Conservation (phyloP, 2,797 vertebrate genomes). For the Hyperoplus lanceolatus region DNA sequence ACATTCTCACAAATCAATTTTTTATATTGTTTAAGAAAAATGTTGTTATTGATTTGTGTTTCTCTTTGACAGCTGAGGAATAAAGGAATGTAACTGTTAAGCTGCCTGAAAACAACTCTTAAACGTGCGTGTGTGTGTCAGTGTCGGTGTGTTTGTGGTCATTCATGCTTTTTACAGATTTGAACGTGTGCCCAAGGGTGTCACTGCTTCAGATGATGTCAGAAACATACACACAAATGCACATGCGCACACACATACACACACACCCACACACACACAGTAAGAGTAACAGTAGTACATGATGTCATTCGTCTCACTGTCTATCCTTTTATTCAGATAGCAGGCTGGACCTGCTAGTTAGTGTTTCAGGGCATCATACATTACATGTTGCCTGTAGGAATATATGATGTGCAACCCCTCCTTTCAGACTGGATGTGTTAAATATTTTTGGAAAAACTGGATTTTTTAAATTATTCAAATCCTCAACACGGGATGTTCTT, state of each 20-base stretch:
- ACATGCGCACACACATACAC: slow-evolving; percentile 13
- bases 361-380: slow-evolving; percentile 7
- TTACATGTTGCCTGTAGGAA: slow-evolving; percentile 17
- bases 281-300: neutral
- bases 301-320: slow-evolving; percentile 26
- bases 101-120: slow-evolving; percentile 52
- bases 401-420: neutral
- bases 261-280: slow-evolving; percentile 25
- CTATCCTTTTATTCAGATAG: slow-evolving; percentile 22
- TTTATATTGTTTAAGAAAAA: slow-evolving; percentile 56
- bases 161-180: neutral
- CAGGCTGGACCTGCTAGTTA: slow-evolving; percentile 72
- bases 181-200: slow-evolving; percentile 46
- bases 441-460: slow-evolving; percentile 27
- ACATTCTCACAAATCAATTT: slow-evolving; percentile 35
- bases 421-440: slow-evolving; percentile 4
- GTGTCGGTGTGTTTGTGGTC: slow-evolving; percentile 3
- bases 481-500: slow-evolving; percentile 27
- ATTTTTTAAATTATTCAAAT: slow-evolving; percentile 35
- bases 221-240: slow-evolving; percentile 17
- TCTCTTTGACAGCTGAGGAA: slow-evolving; percentile 66
- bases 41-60: slow-evolving; percentile 71
- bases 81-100: slow-evolving; percentile 59
- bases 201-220: slow-evolving; percentile 53
- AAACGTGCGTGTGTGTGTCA: slow-evolving; percentile 16